Percentiles rank a stretch among this genome's conserved stretches.
phyloP scores from a whole-genome alignment of 2,113 vertebrate genomes.

The Neodon shergylaensis region DNA sequence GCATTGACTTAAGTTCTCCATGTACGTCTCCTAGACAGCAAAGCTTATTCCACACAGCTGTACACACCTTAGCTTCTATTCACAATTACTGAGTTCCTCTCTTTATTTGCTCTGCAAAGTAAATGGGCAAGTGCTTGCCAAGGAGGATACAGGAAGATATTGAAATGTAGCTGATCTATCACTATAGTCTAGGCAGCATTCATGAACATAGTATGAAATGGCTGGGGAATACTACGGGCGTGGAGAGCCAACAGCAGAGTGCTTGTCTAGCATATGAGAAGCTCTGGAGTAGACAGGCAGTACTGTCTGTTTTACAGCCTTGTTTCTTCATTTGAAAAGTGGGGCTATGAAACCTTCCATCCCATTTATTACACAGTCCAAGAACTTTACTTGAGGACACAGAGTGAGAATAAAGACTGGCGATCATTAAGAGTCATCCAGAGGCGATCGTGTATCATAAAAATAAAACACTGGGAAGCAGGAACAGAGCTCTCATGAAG shows the following conservation, averaged over 20 bases:
- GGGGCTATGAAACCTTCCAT: background rate
- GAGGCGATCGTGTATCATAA: background rate
- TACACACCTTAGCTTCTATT: background rate
- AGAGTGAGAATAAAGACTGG: background rate
- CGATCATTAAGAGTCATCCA: background rate
- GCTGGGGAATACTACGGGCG: background rate
- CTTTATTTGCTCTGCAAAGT: background rate
- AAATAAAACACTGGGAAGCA: background rate
- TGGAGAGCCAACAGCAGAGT: background rate
- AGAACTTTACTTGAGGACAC: background rate
- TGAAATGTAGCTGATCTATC: conserved; percentile 39
- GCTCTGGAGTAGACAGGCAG: background rate
- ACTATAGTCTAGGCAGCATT: background rate
- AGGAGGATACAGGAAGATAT: conserved; percentile 10
- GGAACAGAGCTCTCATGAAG: background rate
- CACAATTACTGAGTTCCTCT: background rate
- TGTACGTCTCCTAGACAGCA: background rate
- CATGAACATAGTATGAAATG: background rate
- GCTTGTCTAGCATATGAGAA: background rate
- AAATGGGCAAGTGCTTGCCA: background rate
- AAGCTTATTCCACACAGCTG: conserved; percentile 29
- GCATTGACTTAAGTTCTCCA: conserved; percentile 10
- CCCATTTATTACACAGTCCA: background rate
- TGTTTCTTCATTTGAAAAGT: conserved; percentile 40
- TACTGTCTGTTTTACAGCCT: background rate